phyloP scores from a whole-genome alignment of 1,140 invertebrate genomes.

The Drosophila ironensis region DNA sequence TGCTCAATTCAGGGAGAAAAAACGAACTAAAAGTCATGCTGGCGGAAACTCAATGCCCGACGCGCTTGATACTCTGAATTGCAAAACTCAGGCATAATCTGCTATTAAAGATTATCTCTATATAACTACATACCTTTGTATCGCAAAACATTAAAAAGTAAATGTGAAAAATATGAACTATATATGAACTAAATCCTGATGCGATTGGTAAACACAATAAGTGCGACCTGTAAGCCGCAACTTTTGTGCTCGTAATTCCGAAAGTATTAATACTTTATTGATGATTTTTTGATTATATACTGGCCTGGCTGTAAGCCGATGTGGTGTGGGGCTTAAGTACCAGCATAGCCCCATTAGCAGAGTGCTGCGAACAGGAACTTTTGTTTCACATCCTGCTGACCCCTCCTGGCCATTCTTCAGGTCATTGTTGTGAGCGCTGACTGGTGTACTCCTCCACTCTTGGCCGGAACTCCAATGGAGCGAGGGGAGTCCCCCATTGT shows the following conservation, averaged over 20 bases:
- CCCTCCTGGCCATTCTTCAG: background rate
- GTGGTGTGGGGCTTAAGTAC: background rate
- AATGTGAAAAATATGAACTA: no score
- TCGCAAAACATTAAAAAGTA: no score
- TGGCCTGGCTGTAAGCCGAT: background rate
- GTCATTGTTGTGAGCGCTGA: constrained; percentile 11
- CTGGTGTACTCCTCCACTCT: constrained; percentile 14
- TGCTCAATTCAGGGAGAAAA: constrained; percentile 17
- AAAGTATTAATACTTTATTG: background rate
- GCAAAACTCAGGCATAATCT: no score
- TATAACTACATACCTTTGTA: no score
- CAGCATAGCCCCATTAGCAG: background rate
- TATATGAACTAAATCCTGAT: background rate
- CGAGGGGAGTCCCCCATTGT: constrained; percentile 10
- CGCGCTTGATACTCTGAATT: no score
- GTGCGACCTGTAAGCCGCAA: no score
- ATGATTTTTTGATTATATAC: background rate
- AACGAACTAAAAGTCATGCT: background rate
- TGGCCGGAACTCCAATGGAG: constrained; percentile 24
- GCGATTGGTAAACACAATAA: no score
- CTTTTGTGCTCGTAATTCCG: no score
- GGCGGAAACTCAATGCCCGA: background rate
- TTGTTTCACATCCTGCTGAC: constrained; percentile 35
- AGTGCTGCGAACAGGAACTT: constrained; percentile 15
- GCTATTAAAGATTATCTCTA: no score